Evolutionary conservation across 2,113 vertebrate species (phyloP).

Genomic region (Nipponia nippon): DNA sequence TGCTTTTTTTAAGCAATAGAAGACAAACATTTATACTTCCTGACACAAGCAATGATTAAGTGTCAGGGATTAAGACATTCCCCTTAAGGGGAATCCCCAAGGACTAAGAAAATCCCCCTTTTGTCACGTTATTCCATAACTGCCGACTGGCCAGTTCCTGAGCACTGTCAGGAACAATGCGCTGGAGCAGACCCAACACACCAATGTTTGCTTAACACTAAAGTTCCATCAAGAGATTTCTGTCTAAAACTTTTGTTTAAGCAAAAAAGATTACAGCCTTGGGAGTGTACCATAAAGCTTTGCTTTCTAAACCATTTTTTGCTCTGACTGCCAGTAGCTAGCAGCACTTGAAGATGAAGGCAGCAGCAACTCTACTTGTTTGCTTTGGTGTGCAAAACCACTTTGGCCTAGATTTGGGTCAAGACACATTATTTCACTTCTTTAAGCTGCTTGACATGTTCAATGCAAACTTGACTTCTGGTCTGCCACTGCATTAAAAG

Average conservation of each 20-base stretch:
- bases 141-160: neutral
- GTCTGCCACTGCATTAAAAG: neutral
- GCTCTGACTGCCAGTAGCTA: neutral
- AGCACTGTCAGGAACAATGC: neutral
- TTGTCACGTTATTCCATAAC: neutral
- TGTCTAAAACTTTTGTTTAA: neutral
- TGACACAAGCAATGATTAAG: slow-evolving; percentile 32
- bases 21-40: slow-evolving; percentile 23
- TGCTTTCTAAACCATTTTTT: neutral
- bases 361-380: neutral
- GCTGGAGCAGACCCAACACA: neutral
- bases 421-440: neutral
- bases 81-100: neutral
- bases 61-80: neutral
- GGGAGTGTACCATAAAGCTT: neutral
- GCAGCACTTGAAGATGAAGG: slow-evolving; percentile 16
- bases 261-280: neutral
- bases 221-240: neutral
- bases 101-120: slow-evolving; percentile 31
- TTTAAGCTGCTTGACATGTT: neutral
- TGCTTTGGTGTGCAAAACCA: neutral
- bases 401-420: neutral
- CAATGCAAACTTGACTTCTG: neutral
- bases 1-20: neutral
- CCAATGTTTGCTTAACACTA: neutral